Evolutionary conservation across 2,113 vertebrate genomes (phyloP), one percentile per base, ranked within the genome.

Genomic region (Morphnarchus princeps): DNA sequence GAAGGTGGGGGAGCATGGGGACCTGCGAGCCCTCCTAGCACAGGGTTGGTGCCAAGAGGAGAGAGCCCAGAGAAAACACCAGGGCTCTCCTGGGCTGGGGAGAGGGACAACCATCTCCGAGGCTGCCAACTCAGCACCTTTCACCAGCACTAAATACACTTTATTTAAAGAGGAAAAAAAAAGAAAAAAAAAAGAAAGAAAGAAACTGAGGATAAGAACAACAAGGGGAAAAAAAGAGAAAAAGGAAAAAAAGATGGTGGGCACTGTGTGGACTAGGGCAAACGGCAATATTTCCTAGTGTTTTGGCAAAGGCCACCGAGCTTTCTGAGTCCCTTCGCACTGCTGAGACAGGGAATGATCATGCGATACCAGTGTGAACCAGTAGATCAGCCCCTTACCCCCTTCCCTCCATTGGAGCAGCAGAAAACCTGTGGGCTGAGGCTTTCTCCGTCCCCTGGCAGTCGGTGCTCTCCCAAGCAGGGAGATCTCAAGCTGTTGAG

Each of bases 81-180:
- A 40, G 13, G 7, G 26, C 7, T 45, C 36, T 72, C 45, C 25
- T 43, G 8, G 16, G 26, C 13, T 57, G n/a, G 8, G 26, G 28
- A 86, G 45, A 82, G 21, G 10, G 29, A 63, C 52, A 72, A 18
- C 47, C 40, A 34, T 40, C 42, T 85, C 36, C 10, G 13, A 63
- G 66, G 91, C 26, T 87, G 82, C 59, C 73, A 65, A 16, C 67
- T 67, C 47, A 90, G 92, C 58, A 74, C 74, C 73, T 97, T 95
- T 96, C 94, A 96, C 87, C 84, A 95, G 97, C 96, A 98, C 92
- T 97, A 87, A 89, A 92, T 57, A 95, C 90, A 92, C 82, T 96
- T 96, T 66, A 84, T 49, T 81, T 87, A 26, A 62, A 73, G 31
- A 45, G 21, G 0, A 10, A 15, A 32, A 85, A 16, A 7, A 2